Evolutionary conservation across 2,888 invertebrate genomes (phyloP), one percentile per base, ranked within the genome.

Genomic region (Tetragnatha montana): DNA sequence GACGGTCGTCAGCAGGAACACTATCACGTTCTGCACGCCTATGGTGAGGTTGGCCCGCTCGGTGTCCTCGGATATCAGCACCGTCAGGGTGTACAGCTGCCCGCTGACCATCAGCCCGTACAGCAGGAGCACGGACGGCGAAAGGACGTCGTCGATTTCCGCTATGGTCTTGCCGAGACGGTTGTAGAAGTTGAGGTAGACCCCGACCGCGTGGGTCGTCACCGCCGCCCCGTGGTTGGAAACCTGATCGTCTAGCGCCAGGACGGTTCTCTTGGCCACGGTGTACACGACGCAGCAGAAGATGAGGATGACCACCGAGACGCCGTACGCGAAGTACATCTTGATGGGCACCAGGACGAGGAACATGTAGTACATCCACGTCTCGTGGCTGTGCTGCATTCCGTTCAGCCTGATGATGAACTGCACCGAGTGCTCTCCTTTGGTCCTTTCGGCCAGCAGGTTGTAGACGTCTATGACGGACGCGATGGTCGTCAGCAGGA

Each of bases 71-170:
- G 90, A 87, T 75, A 90, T 90, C 35, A 90, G 60, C 1, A 90
- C 87, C 8, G 86, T 90, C 10, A 90, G 71, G 0, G 87, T 87
- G 49, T 87, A 90, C 17, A 90, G 87, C 10, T 90, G 90, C 8
- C 84, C 90, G 51, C 90, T 90, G 2, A 87, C 83, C 84, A 90
- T 90, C 71, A 90, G 71, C 1, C 90, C 90, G 60, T 90, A 90
- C 68, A 90, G 51, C 6, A 90, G 80, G 7, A 90, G 84, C 7
- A 90, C 90, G 50, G 83, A 90, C 0, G 90, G 90, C 0, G 87
- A 90, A 8, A 90, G 60, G 0, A 90, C 90, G 10, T 87, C 81
- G 71, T 90, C 90, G 14, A 90, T 87, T 70, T 90, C 90, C 4
- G 84, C 75, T 6, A 90, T 71, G 8, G 51, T 68, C 21, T 35